phyloP scores from a whole-genome alignment of 2,797 vertebrate genomes.

The Tenualosa ilisha region DNA sequence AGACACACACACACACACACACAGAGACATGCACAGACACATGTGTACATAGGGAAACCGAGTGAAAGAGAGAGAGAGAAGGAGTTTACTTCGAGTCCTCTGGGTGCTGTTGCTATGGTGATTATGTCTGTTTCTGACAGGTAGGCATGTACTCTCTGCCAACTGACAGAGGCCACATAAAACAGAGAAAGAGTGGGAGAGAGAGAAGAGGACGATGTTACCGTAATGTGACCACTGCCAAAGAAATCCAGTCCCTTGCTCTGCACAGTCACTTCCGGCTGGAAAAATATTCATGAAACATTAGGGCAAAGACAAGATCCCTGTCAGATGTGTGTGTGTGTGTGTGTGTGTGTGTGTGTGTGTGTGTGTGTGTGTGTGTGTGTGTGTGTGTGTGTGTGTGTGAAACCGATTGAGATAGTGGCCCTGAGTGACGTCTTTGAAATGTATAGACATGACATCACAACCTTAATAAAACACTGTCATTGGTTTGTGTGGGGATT shows the following conservation, averaged over 20 bases:
- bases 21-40: not conserved
- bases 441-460: not conserved
- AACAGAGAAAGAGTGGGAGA: not conserved
- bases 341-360: not conserved
- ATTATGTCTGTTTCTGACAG: not conserved
- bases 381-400: not conserved
- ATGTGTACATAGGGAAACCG: not conserved
- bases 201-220: not conserved
- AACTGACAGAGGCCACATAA: not conserved
- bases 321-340: not conserved
- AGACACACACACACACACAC: no score
- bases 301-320: not conserved
- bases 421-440: not conserved
- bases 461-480: not conserved
- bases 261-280: not conserved
- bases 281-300: not conserved
- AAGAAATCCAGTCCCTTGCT: conserved; percentile 4
- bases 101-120: not conserved
- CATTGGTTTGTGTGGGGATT: not conserved
- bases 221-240: not conserved
- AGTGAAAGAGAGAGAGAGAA: not conserved
- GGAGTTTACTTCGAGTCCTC: not conserved
- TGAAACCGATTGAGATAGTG: conserved; percentile 2
- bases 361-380: conserved; percentile 1
- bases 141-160: not conserved